These are phyloP conservation scores for Myiozetetes cayanensis DNA, from an alignment of 2,113 vertebrate species.

Conservation along the genomic window DNA sequence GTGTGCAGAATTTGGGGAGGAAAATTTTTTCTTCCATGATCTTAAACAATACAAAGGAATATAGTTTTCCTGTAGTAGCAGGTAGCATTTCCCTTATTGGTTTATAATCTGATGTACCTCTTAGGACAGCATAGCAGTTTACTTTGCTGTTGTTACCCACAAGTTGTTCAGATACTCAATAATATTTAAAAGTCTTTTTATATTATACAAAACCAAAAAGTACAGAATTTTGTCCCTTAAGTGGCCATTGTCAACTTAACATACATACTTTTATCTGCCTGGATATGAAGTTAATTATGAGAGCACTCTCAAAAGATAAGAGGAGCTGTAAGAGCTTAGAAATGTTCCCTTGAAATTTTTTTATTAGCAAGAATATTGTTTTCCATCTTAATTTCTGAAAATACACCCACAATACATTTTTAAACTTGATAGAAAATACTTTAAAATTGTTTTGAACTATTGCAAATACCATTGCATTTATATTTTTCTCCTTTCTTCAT, in stretches of 20 bases:
- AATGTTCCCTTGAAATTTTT: not conserved
- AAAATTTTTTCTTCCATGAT: not conserved
- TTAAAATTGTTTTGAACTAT: not conserved
- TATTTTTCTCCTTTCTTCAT: not conserved
- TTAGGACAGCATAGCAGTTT: not conserved
- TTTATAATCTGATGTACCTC: not conserved
- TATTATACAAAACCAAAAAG: not conserved
- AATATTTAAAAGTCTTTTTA: not conserved
- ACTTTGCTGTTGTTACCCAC: not conserved
- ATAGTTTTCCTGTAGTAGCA: not conserved
- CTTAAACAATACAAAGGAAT: not conserved
- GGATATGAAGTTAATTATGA: not conserved
- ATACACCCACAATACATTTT: not conserved
- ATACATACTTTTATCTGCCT: not conserved
- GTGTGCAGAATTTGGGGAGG: not conserved
- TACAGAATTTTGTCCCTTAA: not conserved
- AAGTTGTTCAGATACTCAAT: not conserved
- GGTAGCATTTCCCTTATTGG: not conserved
- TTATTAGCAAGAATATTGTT: not conserved
- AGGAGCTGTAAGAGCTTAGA: not conserved
- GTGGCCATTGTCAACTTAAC: not conserved
- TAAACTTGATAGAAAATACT: not conserved
- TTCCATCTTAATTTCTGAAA: not conserved
- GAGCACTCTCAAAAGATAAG: not conserved
- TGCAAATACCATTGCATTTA: fast-evolving